Base-by-base conservation (phyloP, 2,797 vertebrate species). In the Lepidocolaptes lacrymiger region DNA sequence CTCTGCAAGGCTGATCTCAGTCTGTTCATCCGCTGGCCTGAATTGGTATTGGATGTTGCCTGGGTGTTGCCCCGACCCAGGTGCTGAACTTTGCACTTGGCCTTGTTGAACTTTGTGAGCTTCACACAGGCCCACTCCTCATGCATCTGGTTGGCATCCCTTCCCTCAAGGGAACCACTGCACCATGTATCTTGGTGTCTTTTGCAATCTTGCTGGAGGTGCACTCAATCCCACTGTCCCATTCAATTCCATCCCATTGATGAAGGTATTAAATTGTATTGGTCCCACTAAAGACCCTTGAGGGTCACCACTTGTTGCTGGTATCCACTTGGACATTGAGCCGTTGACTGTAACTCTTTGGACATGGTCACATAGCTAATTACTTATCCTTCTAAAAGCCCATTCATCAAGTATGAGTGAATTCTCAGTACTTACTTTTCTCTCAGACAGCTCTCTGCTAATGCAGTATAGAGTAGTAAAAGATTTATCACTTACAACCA, bases 11-110 rank as follows among this genome's bases (percentile, higher is more conserved):
- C 37, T 72, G 27, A 23, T 52, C 13, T 52, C 23, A 39, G 37
- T 80, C 37, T 9, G 12, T 66, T 80, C 4, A 39, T n/a, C 16
- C 14, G 11, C 24, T 12, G 30, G 34, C 22, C 24, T 48, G 52
- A 37, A 36, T 0, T 4, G 3, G 10, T 66, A 37, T 0, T 44
- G 11, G 19, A 49, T 23, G 36, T 37, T 28, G 5, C 17, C 0
- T 44, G 20, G 23, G 49, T 23, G 36, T 37, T 28, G 5, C 17
- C 46, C n/a, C n/a, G 17, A 13, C 14, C 0, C 0, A 32, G 23
- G 3, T 63, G 34, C 37, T 75, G 52, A 16, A 30, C 28, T 15
- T 19, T 64, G 68, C 30, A 24, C n/a, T 61, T 84, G 44, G 32
- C 22, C 19, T 63, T 73, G 23, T 34, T 81, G 39, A 80, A 36